Evolutionary conservation across 2,797 vertebrate genomes (phyloP), one percentile per base, ranked within the genome.

Genomic region (Phalloptychus januarius): DNA sequence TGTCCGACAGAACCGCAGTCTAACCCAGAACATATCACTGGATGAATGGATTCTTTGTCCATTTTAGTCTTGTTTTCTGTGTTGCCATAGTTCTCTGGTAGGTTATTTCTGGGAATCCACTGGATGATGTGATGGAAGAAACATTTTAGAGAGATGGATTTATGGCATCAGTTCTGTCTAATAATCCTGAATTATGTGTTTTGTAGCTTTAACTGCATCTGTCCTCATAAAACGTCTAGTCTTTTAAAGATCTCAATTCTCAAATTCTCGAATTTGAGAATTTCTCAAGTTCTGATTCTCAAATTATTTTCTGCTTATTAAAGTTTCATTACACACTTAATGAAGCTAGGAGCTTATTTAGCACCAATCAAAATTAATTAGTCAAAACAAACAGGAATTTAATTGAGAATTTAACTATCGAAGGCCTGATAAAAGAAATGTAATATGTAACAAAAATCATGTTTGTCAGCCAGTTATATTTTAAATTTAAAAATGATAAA

Each of bases 1-100:
- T 76, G 38, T 70, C 15, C 2, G 48, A 75, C 73, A 72, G 16
- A 85, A 77, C 33, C 42, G 36, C 42, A 85, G 79, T 1, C 11
- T 73, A 76, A 72, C 11, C 44, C 7, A 54, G 65, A 73, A n/a
- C 15, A 44, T 63, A 16, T 38, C 42, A 11, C 23, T 72, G 38
- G 44, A 18, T 76, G 33, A 61, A 44, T 78, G 6, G 23, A 58
- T 8, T 67, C 20, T 44, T 67, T 73, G 6, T n/a, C 54, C 28
- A 23, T 10, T 40, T 28, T 31, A 31, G 36, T 36, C 12, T 18
- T 61, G 38, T 67, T 4, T 76, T 36, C 15, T 58, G 13, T 46
- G 33, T 50, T 72, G 5, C 67, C 25, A 69, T 38, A 78, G 33
- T 31, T 50, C 23, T n/a, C 7, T 2, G 28, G 61, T 48, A 50